Conservation (phyloP, 2,113 vertebrate species). For the Myxocyprinus asiaticus region DNA sequence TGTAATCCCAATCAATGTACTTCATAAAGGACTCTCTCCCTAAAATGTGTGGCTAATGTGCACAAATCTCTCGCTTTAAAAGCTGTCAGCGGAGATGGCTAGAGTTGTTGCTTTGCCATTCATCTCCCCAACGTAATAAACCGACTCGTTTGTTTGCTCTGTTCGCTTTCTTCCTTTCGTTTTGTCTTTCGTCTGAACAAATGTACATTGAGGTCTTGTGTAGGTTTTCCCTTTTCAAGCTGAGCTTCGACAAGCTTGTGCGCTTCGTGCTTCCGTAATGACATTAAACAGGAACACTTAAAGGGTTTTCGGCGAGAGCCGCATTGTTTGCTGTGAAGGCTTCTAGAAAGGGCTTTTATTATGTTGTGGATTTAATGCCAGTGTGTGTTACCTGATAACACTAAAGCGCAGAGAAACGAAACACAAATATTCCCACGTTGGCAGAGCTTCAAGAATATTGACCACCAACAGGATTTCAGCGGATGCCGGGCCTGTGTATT, state of each 20-base stretch:
- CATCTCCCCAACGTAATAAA: conserved; percentile 72
- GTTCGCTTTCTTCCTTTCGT: conserved; percentile 51
- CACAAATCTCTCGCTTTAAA: conserved; percentile 79
- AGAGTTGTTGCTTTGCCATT: conserved; percentile 72
- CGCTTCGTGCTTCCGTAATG: conserved; percentile 73
- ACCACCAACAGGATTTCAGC: conserved; percentile 77
- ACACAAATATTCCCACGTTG: conserved; percentile 68
- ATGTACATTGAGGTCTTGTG: conserved; percentile 78
- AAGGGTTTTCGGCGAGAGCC: conserved; percentile 73
- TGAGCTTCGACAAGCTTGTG: conserved; percentile 59
- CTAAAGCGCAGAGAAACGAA: conserved; percentile 67
- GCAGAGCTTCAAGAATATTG: conserved; percentile 76
- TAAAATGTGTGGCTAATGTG: conserved; percentile 86
- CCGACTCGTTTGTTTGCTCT: conserved; percentile 69
- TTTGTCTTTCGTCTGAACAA: conserved; percentile 70
- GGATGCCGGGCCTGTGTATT: conserved; percentile 71
- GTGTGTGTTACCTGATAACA: conserved; percentile 84
- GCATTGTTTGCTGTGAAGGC: conserved; percentile 75
- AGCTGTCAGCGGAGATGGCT: conserved; percentile 73
- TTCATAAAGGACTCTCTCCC: conserved; percentile 79
- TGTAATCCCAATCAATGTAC: conserved; percentile 80
- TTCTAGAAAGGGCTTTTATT: conserved; percentile 79
- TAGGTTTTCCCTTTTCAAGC: conserved; percentile 70
- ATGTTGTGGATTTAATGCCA: conserved; percentile 77
- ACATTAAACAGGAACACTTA: conserved; percentile 80